These are phyloP conservation scores for Phengaris alcon DNA, from an alignment of 2,888 invertebrate species.

Conservation along the genomic window DNA sequence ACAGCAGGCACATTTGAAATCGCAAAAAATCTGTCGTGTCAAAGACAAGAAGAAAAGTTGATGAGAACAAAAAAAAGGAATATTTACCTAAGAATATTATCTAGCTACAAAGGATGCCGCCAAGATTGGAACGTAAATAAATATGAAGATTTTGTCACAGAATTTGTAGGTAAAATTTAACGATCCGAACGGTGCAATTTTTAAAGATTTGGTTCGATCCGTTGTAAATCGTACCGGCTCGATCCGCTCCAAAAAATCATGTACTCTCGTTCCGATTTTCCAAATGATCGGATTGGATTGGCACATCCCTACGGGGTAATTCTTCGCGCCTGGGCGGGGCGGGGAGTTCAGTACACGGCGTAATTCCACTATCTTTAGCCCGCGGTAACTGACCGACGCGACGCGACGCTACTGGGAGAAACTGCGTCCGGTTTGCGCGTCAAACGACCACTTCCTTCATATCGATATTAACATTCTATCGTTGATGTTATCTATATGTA, in stretches of 20 bases:
- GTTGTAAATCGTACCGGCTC: background rate
- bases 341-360: conserved; percentile 43
- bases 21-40: too few species aligned
- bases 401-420: conserved; percentile 66
- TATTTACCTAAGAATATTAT: too few species aligned
- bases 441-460: conserved; percentile 48
- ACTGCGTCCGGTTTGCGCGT: conserved; percentile 73
- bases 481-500: background rate
- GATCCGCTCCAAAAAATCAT: too few species aligned
- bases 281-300: background rate
- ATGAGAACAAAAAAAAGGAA: too few species aligned
- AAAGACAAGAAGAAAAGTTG: too few species aligned
- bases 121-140: too few species aligned
- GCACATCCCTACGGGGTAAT: background rate
- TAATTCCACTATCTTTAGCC: conserved; percentile 79
- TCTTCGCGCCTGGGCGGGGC: conserved; percentile 29
- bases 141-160: too few species aligned
- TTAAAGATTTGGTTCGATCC: background rate
- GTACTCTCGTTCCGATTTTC: too few species aligned
- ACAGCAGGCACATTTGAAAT: too few species aligned
- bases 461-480: conserved; percentile 10
- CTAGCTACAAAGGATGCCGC: too few species aligned
- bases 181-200: background rate
- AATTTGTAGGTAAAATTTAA: background rate
- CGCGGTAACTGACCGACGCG: conserved; percentile 69